A percentile compares a stretch with the other conserved stretches of the same genome.
These are phyloP conservation scores for Coleophora deauratella DNA, from an alignment of 2,888 invertebrate genomes.

Conservation along the genomic window DNA sequence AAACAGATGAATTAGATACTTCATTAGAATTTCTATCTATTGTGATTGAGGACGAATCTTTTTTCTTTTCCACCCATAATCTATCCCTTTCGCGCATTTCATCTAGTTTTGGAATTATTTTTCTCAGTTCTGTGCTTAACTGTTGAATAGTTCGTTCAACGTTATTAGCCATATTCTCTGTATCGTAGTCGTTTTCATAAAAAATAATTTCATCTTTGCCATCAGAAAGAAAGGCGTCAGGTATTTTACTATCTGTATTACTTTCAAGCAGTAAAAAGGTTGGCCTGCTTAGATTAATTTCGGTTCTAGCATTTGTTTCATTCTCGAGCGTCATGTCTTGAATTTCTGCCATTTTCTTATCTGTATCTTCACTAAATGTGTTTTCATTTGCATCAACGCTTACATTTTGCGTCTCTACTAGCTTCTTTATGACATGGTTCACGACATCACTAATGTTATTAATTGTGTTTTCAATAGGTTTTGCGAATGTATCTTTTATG, in stretches of 20 bases:
- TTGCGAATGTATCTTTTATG: slow-evolving; percentile 63
- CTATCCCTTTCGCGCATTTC: slow-evolving; percentile 63
- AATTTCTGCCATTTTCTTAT: slow-evolving; percentile 27
- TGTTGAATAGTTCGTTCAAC: slow-evolving; percentile 66
- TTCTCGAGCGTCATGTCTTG: slow-evolving; percentile 46
- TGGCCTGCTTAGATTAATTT: slow-evolving; percentile 62
- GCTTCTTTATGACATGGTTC: slow-evolving; percentile 65
- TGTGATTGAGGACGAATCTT: slow-evolving; percentile 24
- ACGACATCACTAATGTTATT: slow-evolving; percentile 70
- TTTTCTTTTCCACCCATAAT: slow-evolving; percentile 46
- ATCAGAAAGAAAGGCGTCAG: slow-evolving; percentile 75
- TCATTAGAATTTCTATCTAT: slow-evolving; percentile 60
- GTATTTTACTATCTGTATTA: slow-evolving; percentile 56
- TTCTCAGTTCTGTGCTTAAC: slow-evolving; percentile 59
- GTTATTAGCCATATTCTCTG: slow-evolving; percentile 51
- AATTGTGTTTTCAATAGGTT: slow-evolving; percentile 66
- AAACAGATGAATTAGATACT: no score
- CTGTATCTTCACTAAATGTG: slow-evolving; percentile 12
- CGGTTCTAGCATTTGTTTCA: slow-evolving; percentile 50
- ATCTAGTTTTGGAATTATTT: slow-evolving; percentile 66
- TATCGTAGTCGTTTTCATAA: slow-evolving; percentile 48
- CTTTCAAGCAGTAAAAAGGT: slow-evolving; percentile 60
- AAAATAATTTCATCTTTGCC: slow-evolving; percentile 72
- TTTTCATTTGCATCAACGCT: slow-evolving; percentile 26
- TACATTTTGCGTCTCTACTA: slow-evolving; percentile 55